Evolutionary conservation across 1,140 invertebrate genomes (phyloP).

Genomic region (Geopemphigus sp.): DNA sequence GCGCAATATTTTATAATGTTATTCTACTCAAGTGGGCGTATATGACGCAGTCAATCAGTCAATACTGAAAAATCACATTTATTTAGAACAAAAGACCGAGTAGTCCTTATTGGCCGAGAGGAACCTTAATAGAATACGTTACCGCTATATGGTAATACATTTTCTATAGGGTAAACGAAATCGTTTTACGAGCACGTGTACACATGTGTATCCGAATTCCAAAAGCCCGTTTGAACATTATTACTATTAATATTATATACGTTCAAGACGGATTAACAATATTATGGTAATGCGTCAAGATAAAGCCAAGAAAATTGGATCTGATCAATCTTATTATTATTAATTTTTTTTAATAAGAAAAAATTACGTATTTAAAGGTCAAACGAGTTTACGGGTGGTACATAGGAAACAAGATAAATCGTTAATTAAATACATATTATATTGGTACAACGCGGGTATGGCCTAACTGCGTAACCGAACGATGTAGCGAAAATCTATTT

Average conservation of each 20-base stretch:
- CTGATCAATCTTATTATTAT: conserved; percentile 31
- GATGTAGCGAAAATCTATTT: too few relatives aligned
- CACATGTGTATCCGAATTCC: background rate
- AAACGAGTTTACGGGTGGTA: background rate
- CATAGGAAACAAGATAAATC: background rate
- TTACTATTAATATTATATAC: background rate
- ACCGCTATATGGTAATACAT: conserved; percentile 15
- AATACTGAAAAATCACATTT: conserved; percentile 27
- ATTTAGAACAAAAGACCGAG: conserved; percentile 34
- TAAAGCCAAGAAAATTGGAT: background rate
- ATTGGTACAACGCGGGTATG: too few relatives aligned
- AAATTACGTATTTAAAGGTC: background rate
- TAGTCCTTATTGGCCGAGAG: conserved; percentile 11
- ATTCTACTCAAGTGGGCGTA: conserved; percentile 23
- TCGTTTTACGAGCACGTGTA: background rate
- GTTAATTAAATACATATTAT: conserved; percentile 1
- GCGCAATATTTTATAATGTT: conserved; percentile 30
- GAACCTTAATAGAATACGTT: conserved; percentile 16
- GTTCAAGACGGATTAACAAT: conserved; percentile 24
- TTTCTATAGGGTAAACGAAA: conserved; percentile 5
- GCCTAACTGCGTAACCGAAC: too few relatives aligned
- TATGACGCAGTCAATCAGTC: conserved; percentile 21
- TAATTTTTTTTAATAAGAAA: conserved; percentile 27
- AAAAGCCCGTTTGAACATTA: background rate
- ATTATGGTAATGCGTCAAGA: background rate